phyloP scores from a whole-genome alignment of 2,888 invertebrate species.

The Drosophila bunnanda region DNA sequence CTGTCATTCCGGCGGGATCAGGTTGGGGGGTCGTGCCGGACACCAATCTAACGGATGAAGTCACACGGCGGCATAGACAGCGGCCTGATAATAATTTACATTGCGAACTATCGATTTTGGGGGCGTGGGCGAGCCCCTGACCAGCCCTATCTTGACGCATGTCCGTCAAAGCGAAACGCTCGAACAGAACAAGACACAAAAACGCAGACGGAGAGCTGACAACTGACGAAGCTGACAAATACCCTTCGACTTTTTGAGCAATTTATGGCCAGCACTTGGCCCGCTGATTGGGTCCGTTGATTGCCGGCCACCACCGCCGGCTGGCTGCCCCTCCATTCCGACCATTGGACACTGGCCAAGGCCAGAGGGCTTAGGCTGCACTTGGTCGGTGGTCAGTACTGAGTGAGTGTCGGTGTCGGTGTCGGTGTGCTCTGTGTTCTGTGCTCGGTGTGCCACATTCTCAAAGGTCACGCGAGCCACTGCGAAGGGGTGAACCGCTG shows the following conservation, averaged over 20 bases:
- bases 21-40: slow-evolving; percentile 8
- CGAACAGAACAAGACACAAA: slow-evolving; percentile 36
- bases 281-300: slow-evolving; percentile 71
- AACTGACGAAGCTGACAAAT: slow-evolving; percentile 75
- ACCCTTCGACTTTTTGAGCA: slow-evolving; percentile 78
- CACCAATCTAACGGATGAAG: slow-evolving; percentile 67
- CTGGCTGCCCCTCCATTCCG: slow-evolving; percentile 39
- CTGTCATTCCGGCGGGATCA: slow-evolving; percentile 32
- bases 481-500: slow-evolving; percentile 17
- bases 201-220: slow-evolving; percentile 48
- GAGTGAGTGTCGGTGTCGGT: slow-evolving; percentile 12
- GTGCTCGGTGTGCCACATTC: slow-evolving; percentile 58
- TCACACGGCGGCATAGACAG: slow-evolving; percentile 51
- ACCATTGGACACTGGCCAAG: slow-evolving; percentile 59
- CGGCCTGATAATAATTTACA: slow-evolving; percentile 72
- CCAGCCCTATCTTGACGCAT: slow-evolving; percentile 71
- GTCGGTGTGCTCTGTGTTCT: slow-evolving; percentile 20
- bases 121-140: slow-evolving; percentile 35
- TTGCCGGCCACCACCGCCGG: slow-evolving; percentile 48
- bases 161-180: slow-evolving; percentile 67
- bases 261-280: slow-evolving; percentile 74
- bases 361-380: slow-evolving; percentile 67
- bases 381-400: slow-evolving; percentile 18
- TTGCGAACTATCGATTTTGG: slow-evolving; percentile 72
- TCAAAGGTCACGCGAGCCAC: slow-evolving; percentile 63